Evolutionary conservation across 2,797 vertebrate species (phyloP).

Genomic region (Argentina silus): DNA sequence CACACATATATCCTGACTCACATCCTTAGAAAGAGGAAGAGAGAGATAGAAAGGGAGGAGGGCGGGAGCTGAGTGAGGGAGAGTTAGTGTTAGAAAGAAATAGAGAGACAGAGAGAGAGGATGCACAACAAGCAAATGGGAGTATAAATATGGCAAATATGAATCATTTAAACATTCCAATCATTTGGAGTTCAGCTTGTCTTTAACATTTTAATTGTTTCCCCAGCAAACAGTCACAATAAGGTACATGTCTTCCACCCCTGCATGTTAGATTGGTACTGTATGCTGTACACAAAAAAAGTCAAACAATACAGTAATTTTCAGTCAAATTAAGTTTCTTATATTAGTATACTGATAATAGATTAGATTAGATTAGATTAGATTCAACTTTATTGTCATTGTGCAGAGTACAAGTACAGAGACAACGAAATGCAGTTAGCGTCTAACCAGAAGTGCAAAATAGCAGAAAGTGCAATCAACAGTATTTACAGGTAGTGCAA

Average conservation of each 20-base stretch:
- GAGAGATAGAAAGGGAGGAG: neutral
- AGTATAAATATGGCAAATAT: neutral
- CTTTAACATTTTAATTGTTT: neutral
- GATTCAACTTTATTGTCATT: too few relatives aligned
- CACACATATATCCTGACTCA: neutral
- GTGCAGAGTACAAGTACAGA: too few relatives aligned
- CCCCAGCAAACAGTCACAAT: neutral
- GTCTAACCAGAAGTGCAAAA: too few relatives aligned
- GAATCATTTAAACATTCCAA: neutral
- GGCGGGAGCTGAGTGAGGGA: neutral
- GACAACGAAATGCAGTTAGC: too few relatives aligned
- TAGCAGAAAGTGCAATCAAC: too few relatives aligned
- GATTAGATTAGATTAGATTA: too few relatives aligned
- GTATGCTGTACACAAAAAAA: neutral
- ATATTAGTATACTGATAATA: too few relatives aligned
- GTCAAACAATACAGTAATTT: neutral
- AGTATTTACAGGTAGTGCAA: too few relatives aligned
- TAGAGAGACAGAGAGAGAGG: neutral
- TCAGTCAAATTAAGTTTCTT: neutral
- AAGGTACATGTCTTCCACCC: neutral
- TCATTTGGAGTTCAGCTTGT: neutral
- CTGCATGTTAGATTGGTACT: too few relatives aligned
- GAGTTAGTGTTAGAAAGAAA: neutral
- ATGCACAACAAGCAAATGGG: neutral
- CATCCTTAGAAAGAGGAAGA: neutral